Evolutionary conservation across 2,888 invertebrate species (phyloP).

Genomic region (Eilema griseolum): DNA sequence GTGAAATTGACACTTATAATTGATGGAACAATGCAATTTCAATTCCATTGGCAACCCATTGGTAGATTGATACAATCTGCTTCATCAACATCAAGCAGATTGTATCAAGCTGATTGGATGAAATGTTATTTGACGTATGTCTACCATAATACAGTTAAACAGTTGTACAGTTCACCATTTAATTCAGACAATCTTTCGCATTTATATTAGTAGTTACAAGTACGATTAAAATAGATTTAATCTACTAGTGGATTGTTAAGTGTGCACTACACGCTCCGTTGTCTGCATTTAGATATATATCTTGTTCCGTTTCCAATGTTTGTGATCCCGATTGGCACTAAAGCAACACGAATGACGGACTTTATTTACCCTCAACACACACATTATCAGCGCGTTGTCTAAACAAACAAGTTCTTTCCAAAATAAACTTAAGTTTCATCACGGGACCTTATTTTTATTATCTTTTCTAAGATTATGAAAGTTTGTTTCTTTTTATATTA

Average conservation of each 20-base stretch:
- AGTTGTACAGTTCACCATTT: no score
- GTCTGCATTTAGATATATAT: conserved; percentile 61
- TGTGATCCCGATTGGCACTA: conserved; percentile 50
- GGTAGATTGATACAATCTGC: no score
- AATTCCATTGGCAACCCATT: no score
- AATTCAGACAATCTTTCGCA: not conserved
- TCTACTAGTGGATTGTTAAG: conserved; percentile 31
- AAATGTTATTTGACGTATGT: not conserved
- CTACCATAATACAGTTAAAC: not conserved
- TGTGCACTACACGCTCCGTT: conserved; percentile 54
- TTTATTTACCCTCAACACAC: conserved; percentile 22
- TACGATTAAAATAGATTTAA: conserved; percentile 2
- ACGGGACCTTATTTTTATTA: not conserved
- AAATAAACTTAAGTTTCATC: conserved; percentile 8
- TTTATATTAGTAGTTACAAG: not conserved
- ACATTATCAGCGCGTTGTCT: conserved; percentile 11
- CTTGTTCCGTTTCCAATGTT: conserved; percentile 57
- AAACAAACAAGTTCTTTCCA: conserved; percentile 10
- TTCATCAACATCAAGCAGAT: no score
- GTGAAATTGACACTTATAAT: not conserved
- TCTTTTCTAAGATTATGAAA: not conserved
- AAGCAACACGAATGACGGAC: conserved; percentile 41
- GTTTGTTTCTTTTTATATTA: no score
- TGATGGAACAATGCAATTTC: not conserved
- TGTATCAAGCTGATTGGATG: not conserved